phyloP scores from a whole-genome alignment of 2,113 vertebrate species.

The Phalacrocorax pelagicus region DNA sequence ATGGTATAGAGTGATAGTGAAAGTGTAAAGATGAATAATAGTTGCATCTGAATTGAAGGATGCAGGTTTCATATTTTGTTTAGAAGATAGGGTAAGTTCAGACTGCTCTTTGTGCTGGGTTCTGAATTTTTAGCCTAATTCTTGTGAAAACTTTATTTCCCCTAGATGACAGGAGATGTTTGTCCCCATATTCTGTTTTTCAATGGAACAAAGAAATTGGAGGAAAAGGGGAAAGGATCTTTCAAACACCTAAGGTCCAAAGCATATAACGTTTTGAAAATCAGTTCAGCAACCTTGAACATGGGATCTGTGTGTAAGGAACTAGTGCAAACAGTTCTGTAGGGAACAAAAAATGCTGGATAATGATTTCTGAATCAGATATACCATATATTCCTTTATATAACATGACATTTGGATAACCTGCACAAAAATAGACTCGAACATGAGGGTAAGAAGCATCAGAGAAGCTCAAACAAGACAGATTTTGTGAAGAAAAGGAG shows the following conservation, averaged over 20 bases:
- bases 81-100: background rate
- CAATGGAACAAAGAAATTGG: background rate
- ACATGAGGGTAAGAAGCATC: background rate
- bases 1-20: rapidly evolving
- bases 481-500: background rate
- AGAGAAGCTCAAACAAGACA: background rate
- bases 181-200: background rate
- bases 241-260: background rate
- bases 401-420: background rate
- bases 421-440: background rate
- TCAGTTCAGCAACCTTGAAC: background rate
- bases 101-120: background rate
- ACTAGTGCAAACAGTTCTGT: background rate
- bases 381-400: background rate
- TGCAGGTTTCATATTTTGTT: background rate
- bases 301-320: background rate
- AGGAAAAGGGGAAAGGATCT: background rate
- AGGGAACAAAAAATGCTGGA: background rate
- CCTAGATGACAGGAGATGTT: background rate
- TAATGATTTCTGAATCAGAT: background rate
- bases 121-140: background rate
- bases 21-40: background rate
- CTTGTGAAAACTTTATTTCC: background rate
- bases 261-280: background rate
- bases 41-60: background rate